Conservation (phyloP, 1,140 invertebrate species). For the Helicoverpa armigera region DNA sequence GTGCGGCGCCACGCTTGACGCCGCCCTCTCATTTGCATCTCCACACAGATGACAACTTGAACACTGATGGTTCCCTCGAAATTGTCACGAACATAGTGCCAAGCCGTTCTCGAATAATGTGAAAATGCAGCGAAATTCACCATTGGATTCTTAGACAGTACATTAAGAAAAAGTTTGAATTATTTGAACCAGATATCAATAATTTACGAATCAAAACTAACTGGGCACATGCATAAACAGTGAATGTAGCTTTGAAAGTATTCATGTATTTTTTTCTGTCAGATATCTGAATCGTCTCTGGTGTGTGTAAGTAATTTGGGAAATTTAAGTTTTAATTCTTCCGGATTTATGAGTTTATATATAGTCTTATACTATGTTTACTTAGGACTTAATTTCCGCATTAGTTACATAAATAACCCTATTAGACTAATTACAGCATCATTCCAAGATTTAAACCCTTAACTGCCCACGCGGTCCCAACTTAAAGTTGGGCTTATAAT, state of each 20-base stretch:
- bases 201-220: not conserved
- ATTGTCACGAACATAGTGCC: slow-evolving; percentile 31
- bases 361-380: no score
- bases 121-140: not conserved
- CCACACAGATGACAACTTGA: slow-evolving; percentile 53
- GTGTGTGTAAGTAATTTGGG: no score
- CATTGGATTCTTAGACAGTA: no score
- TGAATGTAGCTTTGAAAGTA: no score
- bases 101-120: slow-evolving; percentile 1
- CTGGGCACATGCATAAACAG: no score
- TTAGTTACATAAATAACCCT: not conserved
- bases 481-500: slow-evolving; percentile 16
- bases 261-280: no score
- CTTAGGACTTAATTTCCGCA: not conserved
- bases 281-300: no score
- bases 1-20: slow-evolving; percentile 57
- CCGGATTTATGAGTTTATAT: no score
- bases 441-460: not conserved
- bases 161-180: no score
- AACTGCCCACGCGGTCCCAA: slow-evolving; percentile 9
- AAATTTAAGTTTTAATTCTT: no score
- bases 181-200: no score
- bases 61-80: slow-evolving; percentile 44
- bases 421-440: not conserved
- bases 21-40: slow-evolving; percentile 70